Base-by-base conservation (phyloP, 2,888 invertebrate genomes). In the Heliconius charithonia region DNA sequence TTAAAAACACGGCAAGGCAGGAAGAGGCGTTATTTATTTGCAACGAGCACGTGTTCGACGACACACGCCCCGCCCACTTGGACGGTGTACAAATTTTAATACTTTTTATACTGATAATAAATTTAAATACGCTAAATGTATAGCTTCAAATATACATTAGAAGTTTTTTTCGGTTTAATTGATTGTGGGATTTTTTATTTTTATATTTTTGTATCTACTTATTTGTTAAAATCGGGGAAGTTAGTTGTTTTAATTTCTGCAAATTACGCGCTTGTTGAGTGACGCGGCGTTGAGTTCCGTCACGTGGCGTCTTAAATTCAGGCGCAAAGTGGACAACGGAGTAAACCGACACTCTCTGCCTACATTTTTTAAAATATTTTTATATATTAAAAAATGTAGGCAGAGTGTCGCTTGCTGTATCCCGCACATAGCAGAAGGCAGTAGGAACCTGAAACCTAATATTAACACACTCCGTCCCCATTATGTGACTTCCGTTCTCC, bases 11-110 rank as follows among this genome's bases (percentile, higher is more conserved):
- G 45, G 19, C 45, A 22, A 76, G 59, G 77, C 29, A 62, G 45
- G 67, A 41, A 66, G 51, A 27, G 67, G 16, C 22, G 66, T 77
- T 75, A 45, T 77, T 80, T 77, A 77, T 77, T 63, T 66, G 65
- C 69, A 56, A 66, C 56, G 32, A 62, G 37, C 69, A 79, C 76
- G 69, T 79, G 77, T 79, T 56, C 72, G 67, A 63, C 79, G 73
- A 69, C 73, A 45, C 72, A 67, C 25, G 79, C 79, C 69, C 79
- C 79, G 67, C 79, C 79, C 56, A 56, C 56, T 72, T 72, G 72
- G 72, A 56, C 29, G 32, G 29, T 29, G n/a, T 59, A 72, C 72
- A 72, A 69, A 72, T n/a, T 72, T 72, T 72, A 59, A 59, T 56
- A 45, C 56, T 37, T 45, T 72, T 32, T 29, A 59, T 59, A 56